phyloP scores from a whole-genome alignment of 2,797 vertebrate genomes.

The Perodicticus potto region DNA sequence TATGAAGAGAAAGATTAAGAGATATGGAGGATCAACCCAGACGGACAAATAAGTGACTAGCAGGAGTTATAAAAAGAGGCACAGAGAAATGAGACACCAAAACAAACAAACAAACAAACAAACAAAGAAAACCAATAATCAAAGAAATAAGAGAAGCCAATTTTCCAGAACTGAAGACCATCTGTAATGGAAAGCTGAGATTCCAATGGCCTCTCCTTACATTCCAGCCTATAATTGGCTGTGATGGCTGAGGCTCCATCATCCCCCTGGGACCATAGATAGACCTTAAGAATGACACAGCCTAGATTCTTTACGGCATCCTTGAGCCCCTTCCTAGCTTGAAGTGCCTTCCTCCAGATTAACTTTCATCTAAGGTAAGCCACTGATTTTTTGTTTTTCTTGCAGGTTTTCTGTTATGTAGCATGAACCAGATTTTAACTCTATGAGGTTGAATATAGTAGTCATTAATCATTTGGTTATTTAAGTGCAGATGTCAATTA shows the following conservation, averaged over 20 bases:
- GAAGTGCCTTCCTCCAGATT: background rate
- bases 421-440: background rate
- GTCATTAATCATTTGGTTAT: background rate
- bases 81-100: background rate
- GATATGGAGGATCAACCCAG: background rate
- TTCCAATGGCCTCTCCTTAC: background rate
- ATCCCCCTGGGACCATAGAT: background rate
- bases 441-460: background rate
- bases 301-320: background rate
- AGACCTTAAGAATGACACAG: background rate
- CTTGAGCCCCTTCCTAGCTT: background rate
- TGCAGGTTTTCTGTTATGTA: background rate
- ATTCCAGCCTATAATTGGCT: background rate
- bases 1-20: background rate
- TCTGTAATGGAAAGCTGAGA: background rate
- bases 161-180: background rate
- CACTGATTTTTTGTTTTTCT: background rate
- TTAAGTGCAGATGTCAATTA: background rate
- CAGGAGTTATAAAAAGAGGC: background rate
- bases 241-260: background rate
- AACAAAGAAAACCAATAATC: background rate
- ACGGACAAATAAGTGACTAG: background rate
- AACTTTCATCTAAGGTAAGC: background rate
- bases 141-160: background rate
- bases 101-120: no score